These are phyloP conservation scores for Holacanthella duospinosa DNA, from an alignment of 2,888 invertebrate genomes.

Conservation along the genomic window DNA sequence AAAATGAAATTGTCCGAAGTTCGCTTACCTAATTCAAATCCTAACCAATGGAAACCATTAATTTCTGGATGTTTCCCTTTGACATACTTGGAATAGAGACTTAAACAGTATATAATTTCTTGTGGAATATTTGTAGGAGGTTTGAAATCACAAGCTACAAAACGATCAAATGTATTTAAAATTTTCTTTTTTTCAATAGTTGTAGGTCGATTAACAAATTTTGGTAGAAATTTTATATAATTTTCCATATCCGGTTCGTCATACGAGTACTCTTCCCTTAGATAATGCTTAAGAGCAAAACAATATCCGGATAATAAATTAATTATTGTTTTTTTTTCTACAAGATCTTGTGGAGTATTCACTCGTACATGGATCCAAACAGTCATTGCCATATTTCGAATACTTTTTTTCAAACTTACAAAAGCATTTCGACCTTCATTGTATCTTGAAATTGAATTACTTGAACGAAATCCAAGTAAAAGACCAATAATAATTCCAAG, in stretches of 20 bases:
- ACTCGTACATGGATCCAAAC: neutral
- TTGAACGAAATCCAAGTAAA: neutral
- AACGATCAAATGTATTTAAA: neutral
- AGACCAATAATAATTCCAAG: conserved; percentile 4
- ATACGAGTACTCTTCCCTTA: neutral
- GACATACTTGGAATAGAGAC: neutral
- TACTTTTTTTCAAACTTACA: neutral
- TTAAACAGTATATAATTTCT: neutral
- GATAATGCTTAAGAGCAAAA: neutral
- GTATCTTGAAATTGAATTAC: neutral
- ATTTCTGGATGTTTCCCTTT: neutral
- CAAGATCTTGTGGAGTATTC: neutral
- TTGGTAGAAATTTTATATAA: neutral
- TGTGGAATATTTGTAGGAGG: conserved; percentile 4
- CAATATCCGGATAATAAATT: neutral
- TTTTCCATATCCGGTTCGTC: neutral
- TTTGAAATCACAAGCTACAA: neutral
- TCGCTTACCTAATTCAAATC: neutral
- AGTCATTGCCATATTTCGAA: neutral
- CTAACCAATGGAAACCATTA: neutral
- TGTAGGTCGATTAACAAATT: neutral
- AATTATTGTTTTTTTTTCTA: conserved; percentile 1
- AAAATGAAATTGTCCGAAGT: too few species aligned
- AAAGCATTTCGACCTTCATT: neutral
- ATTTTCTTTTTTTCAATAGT: neutral